A percentile compares a stretch with the other conserved stretches of the same genome.
Conservation (phyloP, 2,113 vertebrate genomes). For the Triplophysa tibetana region DNA sequence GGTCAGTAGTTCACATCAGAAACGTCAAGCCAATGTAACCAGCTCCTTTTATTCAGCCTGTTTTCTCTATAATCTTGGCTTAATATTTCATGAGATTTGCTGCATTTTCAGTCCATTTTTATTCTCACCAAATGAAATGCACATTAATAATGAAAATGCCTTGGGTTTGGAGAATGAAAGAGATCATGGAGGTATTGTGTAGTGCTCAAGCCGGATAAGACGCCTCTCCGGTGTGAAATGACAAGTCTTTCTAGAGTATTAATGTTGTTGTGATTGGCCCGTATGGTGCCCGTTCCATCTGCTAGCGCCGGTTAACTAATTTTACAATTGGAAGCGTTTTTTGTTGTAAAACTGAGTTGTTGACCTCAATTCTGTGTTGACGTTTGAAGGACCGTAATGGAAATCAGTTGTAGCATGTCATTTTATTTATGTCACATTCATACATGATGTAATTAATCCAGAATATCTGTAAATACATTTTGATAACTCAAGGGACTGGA, state of each 20-base stretch:
- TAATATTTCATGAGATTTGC: constrained; percentile 57
- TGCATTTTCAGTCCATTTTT: constrained; percentile 50
- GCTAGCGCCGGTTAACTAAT: constrained; percentile 41
- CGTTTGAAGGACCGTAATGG: background rate
- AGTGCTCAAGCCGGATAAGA: constrained; percentile 67
- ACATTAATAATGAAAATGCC: constrained; percentile 67
- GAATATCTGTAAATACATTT: too few species aligned
- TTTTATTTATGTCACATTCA: too few species aligned
- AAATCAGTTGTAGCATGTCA: background rate
- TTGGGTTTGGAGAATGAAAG: constrained; percentile 36
- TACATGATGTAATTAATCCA: too few species aligned
- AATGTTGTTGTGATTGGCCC: constrained; percentile 57
- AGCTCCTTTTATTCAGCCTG: constrained; percentile 16
- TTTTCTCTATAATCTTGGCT: constrained; percentile 40
- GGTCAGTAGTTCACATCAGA: constrained; percentile 33
- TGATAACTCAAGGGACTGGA: too few species aligned
- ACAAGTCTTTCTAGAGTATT: constrained; percentile 70
- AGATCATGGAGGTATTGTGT: constrained; percentile 45
- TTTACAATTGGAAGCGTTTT: constrained; percentile 21
- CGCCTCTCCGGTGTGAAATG: constrained; percentile 58
- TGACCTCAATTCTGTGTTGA: constrained; percentile 20
- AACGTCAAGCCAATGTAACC: constrained; percentile 18
- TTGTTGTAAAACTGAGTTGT: constrained; percentile 32
- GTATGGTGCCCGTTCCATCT: background rate
- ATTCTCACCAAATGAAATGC: constrained; percentile 65